Conservation (phyloP, 2,797 vertebrate genomes). For the Chelmon rostratus region DNA sequence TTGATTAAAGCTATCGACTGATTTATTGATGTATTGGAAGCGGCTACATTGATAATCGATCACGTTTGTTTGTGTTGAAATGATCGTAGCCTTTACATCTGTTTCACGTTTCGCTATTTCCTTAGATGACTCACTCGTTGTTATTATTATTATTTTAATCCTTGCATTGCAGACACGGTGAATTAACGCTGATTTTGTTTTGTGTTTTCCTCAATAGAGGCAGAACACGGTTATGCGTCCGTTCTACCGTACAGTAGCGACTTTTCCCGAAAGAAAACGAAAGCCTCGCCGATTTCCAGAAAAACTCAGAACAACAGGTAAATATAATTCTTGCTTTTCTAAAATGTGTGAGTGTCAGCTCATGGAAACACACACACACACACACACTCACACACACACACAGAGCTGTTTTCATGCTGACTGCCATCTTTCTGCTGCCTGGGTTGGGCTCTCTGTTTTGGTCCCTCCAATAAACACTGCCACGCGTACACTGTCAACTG, state of each 20-base stretch:
- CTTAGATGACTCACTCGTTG: neutral
- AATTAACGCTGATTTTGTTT: constrained; percentile 49
- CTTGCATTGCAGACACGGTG: constrained; percentile 10
- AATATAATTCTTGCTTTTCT: constrained; percentile 61
- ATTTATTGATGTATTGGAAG: neutral
- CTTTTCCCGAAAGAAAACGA: constrained; percentile 97
- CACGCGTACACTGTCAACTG: constrained; percentile 94
- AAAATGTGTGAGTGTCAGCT: constrained; percentile 8
- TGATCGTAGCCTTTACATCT: neutral
- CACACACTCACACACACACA: neutral
- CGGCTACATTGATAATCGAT: constrained; percentile 30
- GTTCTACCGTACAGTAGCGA: constrained; percentile 96
- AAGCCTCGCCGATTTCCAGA: constrained; percentile 92
- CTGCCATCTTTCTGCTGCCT: constrained; percentile 74
- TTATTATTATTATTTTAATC: neutral
- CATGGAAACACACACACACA: neutral
- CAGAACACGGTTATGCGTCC: constrained; percentile 98
- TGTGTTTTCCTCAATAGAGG: constrained; percentile 86
- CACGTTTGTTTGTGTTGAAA: constrained; percentile 20
- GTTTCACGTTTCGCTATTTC: constrained; percentile 3
- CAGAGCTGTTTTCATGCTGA: constrained; percentile 67
- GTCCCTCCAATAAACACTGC: constrained; percentile 92
- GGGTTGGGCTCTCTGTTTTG: constrained; percentile 93
- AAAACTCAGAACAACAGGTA: constrained; percentile 97
- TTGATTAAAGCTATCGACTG: neutral